Evolutionary conservation across 2,888 invertebrate genomes (phyloP).

Genomic region (Patella depressa): DNA sequence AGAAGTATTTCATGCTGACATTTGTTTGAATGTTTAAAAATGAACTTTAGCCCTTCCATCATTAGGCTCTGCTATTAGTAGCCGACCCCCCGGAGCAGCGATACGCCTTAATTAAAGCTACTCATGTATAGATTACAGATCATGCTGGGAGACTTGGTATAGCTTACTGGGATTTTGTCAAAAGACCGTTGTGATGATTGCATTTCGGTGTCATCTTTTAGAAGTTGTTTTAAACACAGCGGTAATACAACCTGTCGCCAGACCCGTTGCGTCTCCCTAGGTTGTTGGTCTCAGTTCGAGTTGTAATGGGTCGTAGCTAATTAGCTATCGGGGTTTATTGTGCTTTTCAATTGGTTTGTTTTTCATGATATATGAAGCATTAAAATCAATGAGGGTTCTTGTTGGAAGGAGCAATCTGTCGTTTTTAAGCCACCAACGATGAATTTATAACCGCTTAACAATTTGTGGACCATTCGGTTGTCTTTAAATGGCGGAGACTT

Average conservation of each 20-base stretch:
- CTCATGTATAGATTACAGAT: not conserved
- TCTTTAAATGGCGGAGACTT: no score
- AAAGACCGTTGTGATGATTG: not conserved
- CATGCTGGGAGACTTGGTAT: constrained; percentile 1
- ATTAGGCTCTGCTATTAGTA: not conserved
- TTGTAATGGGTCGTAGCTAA: constrained; percentile 3
- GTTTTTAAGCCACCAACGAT: not conserved
- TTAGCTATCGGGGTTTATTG: not conserved
- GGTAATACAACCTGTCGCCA: constrained; percentile 3
- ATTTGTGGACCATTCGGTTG: no score
- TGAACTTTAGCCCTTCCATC: not conserved
- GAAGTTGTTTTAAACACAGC: constrained; percentile 5
- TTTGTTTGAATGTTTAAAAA: constrained; percentile 4
- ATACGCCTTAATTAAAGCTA: not conserved
- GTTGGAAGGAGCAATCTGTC: not conserved
- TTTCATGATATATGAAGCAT: constrained; percentile 1
- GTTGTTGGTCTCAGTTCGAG: not conserved
- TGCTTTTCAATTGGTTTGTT: not conserved
- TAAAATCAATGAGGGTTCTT: not conserved
- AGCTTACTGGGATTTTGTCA: not conserved
- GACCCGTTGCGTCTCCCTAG: not conserved
- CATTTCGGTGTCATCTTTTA: not conserved
- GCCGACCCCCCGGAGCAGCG: not conserved
- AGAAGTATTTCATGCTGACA: not conserved
- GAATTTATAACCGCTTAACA: no score